Conservation (phyloP, 2,888 invertebrate genomes). For the Rhaphigaster nebulosa region DNA sequence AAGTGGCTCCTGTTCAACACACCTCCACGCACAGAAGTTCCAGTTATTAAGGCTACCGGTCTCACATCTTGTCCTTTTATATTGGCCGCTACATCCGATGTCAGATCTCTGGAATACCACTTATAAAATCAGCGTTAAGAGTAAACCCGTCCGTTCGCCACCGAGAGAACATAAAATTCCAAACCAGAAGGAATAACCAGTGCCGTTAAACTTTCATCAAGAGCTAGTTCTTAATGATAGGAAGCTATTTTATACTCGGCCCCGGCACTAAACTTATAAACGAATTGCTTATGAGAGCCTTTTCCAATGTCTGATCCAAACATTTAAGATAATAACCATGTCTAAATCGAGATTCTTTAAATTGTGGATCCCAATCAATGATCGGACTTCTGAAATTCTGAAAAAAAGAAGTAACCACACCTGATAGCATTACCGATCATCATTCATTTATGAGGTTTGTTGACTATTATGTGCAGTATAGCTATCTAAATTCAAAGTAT, state of each 20-base stretch:
- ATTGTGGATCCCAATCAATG: background rate
- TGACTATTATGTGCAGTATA: too few relatives aligned
- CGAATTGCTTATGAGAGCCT: background rate
- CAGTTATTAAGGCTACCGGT: constrained; percentile 38
- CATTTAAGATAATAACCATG: background rate
- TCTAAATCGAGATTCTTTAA: background rate
- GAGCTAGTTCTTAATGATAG: constrained; percentile 23
- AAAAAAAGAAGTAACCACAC: too few relatives aligned
- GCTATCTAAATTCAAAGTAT: too few relatives aligned
- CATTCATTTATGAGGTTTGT: too few relatives aligned
- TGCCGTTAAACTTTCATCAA: constrained; percentile 38
- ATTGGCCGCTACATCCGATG: background rate
- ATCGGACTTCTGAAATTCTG: background rate
- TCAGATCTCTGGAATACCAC: background rate
- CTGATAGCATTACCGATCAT: too few relatives aligned
- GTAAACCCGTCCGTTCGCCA: constrained; percentile 7
- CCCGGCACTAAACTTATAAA: background rate
- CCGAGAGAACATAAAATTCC: background rate
- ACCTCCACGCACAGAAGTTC: background rate
- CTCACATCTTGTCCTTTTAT: constrained; percentile 10
- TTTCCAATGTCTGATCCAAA: background rate
- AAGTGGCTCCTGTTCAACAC: constrained; percentile 23
- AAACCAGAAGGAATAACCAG: constrained; percentile 26
- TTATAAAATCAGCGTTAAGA: constrained; percentile 15
- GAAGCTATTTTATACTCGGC: background rate